Evolutionary conservation across 1,140 invertebrate genomes (phyloP).

Genomic region (Meloidogyne hapla): DNA sequence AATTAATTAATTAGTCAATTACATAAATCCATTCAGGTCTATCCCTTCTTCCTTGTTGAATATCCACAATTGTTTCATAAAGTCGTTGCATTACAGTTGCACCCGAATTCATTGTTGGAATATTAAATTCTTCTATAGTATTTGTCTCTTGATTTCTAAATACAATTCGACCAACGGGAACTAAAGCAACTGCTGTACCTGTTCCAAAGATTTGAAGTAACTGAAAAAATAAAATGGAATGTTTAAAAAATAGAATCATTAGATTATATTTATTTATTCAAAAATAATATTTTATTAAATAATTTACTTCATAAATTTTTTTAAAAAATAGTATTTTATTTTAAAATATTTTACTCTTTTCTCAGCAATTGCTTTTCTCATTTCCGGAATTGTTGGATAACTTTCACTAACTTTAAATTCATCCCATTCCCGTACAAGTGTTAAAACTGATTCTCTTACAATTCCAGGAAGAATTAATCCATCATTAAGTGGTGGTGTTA

Average conservation of each 20-base stretch:
- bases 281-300: conserved; percentile 9
- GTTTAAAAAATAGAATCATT: background rate
- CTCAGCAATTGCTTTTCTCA: conserved; percentile 75
- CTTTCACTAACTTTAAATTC: conserved; percentile 83
- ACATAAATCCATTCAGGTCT: conserved; percentile 50
- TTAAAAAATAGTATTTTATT: background rate
- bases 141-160: conserved; percentile 50
- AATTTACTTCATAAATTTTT: conserved; percentile 67
- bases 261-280: background rate
- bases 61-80: conserved; percentile 62
- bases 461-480: conserved; percentile 85
- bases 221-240: conserved; percentile 35
- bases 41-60: conserved; percentile 59
- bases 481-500: conserved; percentile 81
- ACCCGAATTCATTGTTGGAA: conserved; percentile 58
- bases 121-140: conserved; percentile 53
- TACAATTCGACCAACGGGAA: conserved; percentile 60
- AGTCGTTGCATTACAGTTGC: conserved; percentile 61
- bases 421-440: conserved; percentile 77
- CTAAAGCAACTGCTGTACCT: conserved; percentile 63
- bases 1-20: conserved; percentile 32
- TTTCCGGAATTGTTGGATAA: conserved; percentile 80
- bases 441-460: conserved; percentile 80
- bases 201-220: conserved; percentile 60
- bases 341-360: conserved; percentile 73